Evolutionary conservation across 2,888 invertebrate genomes (phyloP).

Genomic region (Clistopyga incitator): DNA sequence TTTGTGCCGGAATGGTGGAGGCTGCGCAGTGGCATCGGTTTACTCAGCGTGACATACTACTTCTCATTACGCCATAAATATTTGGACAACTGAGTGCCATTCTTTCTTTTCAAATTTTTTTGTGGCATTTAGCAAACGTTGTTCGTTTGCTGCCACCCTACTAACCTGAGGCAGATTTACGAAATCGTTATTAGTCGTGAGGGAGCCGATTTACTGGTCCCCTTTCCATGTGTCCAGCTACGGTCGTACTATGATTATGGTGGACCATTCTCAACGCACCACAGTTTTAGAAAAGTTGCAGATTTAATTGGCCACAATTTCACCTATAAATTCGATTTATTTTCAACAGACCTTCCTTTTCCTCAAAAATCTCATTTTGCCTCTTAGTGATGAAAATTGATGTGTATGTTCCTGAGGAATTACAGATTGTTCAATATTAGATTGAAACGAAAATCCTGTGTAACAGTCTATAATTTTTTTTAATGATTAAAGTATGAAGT

Average conservation of each 20-base stretch:
- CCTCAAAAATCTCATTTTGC: neutral
- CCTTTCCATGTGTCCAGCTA: neutral
- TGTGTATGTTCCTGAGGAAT: neutral
- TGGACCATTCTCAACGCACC: neutral
- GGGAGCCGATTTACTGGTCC: conserved; percentile 42
- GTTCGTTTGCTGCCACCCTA: neutral
- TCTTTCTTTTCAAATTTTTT: conserved; percentile 15
- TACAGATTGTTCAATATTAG: neutral
- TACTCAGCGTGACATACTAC: conserved; percentile 29
- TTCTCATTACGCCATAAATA: conserved; percentile 34
- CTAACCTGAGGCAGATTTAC: conserved; percentile 41
- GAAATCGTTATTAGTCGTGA: conserved; percentile 54
- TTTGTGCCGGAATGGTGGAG: conserved; percentile 1
- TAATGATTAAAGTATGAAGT: too few species aligned
- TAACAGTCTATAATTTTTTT: too few species aligned
- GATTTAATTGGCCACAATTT: conserved; percentile 11
- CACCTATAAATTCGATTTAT: neutral
- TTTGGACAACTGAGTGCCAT: conserved; percentile 39
- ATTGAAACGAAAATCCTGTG: too few species aligned
- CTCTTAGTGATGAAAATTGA: neutral
- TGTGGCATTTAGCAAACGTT: neutral
- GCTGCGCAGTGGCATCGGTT: conserved; percentile 13
- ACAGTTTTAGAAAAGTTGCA: neutral
- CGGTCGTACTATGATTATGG: conserved; percentile 9
- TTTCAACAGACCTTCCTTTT: neutral